phyloP scores from a whole-genome alignment of 2,888 invertebrate genomes.

The Kuschelorhynchus macadamiae region DNA sequence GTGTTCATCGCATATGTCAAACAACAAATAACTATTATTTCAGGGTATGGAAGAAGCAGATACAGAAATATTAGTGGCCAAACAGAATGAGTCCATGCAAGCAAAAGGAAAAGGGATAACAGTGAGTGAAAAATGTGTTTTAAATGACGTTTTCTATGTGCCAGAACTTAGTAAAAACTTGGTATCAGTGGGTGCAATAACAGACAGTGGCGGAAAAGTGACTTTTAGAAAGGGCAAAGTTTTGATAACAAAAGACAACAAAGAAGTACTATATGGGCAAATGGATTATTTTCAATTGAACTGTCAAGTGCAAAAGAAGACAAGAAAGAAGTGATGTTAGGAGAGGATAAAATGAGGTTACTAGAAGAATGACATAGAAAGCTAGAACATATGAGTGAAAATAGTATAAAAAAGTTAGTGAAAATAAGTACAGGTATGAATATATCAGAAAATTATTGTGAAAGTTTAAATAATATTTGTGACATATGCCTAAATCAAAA shows the following conservation, averaged over 20 bases:
- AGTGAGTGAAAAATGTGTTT: constrained; percentile 32
- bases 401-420: too few relatives aligned
- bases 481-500: not conserved
- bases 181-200: constrained; percentile 57
- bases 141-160: constrained; percentile 53
- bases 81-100: too few relatives aligned
- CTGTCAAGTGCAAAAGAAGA: too few relatives aligned
- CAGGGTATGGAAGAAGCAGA: too few relatives aligned
- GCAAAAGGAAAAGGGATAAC: too few relatives aligned
- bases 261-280: constrained; percentile 47
- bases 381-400: not conserved
- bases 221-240: constrained; percentile 19
- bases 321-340: too few relatives aligned
- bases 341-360: not conserved
- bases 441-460: not conserved
- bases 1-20: too few relatives aligned
- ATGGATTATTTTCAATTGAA: too few relatives aligned
- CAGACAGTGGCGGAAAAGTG: constrained; percentile 55
- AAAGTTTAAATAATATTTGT: not conserved
- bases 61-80: too few relatives aligned
- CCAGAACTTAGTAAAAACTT: constrained; percentile 57
- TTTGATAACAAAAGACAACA: constrained; percentile 46
- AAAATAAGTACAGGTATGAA: not conserved
- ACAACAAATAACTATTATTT: too few relatives aligned
- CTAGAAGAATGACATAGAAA: not conserved